These are phyloP conservation scores for Aplocera efformata DNA, from an alignment of 2,888 invertebrate genomes.

Conservation along the genomic window DNA sequence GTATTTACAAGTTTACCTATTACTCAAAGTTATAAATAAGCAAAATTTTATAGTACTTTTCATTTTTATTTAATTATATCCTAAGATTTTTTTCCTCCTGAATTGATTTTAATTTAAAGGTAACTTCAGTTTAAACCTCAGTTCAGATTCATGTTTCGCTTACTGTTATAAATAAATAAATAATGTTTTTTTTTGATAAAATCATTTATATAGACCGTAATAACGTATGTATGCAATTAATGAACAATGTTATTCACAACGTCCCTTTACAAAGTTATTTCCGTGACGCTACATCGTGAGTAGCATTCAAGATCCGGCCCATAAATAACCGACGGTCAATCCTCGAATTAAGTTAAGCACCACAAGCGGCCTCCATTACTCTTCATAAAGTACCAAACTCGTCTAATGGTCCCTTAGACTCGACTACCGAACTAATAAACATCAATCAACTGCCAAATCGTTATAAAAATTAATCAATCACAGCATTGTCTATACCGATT, in stretches of 20 bases:
- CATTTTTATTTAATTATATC: too few species aligned
- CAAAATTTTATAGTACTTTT: too few species aligned
- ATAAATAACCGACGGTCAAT: conserved; percentile 68
- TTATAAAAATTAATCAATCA: conserved; percentile 78
- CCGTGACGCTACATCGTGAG: conserved; percentile 55
- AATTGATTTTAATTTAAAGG: too few species aligned
- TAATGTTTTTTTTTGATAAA: too few species aligned
- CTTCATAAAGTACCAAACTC: conserved; percentile 73
- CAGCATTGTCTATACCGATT: conserved; percentile 73
- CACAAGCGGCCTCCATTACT: conserved; percentile 68
- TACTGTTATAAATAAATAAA: too few species aligned
- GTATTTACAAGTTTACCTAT: too few species aligned
- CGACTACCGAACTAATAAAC: conserved; percentile 79
- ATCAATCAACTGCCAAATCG: conserved; percentile 73
- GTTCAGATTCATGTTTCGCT: too few species aligned
- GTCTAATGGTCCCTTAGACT: conserved; percentile 76
- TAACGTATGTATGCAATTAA: too few species aligned
- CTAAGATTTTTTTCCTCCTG: too few species aligned
- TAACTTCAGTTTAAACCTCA: too few species aligned
- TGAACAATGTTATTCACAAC: conserved; percentile 3
- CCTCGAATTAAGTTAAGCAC: conserved; percentile 74
- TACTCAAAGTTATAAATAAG: too few species aligned
- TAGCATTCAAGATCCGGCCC: conserved; percentile 46
- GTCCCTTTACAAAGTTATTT: conserved; percentile 34
- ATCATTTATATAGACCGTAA: too few species aligned